Evolutionary conservation across 2,113 vertebrate genomes (phyloP), one percentile per base, ranked within the genome.

Genomic region (Lasiurus borealis): DNA sequence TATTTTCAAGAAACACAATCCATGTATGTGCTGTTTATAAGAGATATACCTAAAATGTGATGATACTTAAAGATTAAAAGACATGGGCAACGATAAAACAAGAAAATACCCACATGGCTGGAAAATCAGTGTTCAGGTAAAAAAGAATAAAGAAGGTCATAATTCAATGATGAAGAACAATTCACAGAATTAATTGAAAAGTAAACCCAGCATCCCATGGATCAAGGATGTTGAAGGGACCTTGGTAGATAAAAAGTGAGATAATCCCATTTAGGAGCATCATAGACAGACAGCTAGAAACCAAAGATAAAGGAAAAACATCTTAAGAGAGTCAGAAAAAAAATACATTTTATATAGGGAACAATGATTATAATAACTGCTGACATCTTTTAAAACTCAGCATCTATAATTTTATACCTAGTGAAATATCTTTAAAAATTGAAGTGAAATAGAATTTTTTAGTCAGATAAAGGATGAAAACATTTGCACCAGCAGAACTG

Each of bases 371-470:
- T 5, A 84, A 15, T 85, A 76, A 93, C 21, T 59, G 36, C 72
- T 27, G 8, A 50, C 21, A 85, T 69, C 54, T 69, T 77, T 77
- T 80, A 69, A 72, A 75, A 50, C 36, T 82, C 3, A 57, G 23
- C 59, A 83, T 62, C 21, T 95, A 75, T 36, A 88, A 93, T 66
- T 90, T 80, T 18, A 73, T 82, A 68, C 46, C 80, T 91, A 66
- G 54, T 73, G 8, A 92, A 90, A 44, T 92, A 69, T 5, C 68
- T 75, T 78, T 96, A 40, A 80, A 94, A 85, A 88, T 75, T 77
- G 54, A 84, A 57, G 87, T 78, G 48, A 94, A 91, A 18, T 76
- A 76, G 81, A 72, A 16, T 59, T 36, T 54, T 78, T 93, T 50
- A 88, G 40, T 89, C 27, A 82, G 57, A 75, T 59, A 68, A 92